Percentiles rank a stretch among this genome's conserved stretches.
Conservation (phyloP, 2,113 vertebrate species). For the Cochlearius cochlearius region DNA sequence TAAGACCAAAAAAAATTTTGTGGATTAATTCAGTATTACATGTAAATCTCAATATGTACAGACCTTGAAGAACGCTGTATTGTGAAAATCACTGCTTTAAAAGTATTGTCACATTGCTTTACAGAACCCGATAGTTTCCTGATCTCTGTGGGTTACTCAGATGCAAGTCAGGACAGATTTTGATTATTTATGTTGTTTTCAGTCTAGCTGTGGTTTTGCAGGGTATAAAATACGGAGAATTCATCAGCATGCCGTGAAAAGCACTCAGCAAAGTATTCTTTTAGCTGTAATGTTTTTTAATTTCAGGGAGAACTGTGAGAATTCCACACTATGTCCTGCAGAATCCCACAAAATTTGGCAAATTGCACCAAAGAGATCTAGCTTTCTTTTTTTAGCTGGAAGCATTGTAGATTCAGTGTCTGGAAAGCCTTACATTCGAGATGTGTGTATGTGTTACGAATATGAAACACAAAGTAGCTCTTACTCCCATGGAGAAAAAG, state of each 20-base stretch:
- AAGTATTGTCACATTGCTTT: neutral
- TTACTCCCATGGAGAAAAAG: neutral
- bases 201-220: neutral
- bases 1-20: neutral
- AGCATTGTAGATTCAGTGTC: neutral
- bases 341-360: neutral
- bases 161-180: neutral
- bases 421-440: slow-evolving; percentile 3
- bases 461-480: neutral
- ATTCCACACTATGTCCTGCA: neutral
- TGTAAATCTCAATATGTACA: neutral
- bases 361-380: neutral
- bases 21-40: neutral
- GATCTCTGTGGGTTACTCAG: neutral
- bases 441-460: neutral
- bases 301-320: neutral
- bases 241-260: neutral
- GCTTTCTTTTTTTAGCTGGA: neutral
- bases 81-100: neutral
- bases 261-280: neutral
- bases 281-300: neutral
- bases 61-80: neutral
- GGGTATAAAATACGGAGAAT: neutral
- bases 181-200: neutral
- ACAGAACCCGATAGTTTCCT: neutral